Percentiles rank a stretch among this genome's conserved stretches.
These are phyloP conservation scores for Lates japonicus DNA, from an alignment of 2,797 vertebrate genomes.

Conservation along the genomic window DNA sequence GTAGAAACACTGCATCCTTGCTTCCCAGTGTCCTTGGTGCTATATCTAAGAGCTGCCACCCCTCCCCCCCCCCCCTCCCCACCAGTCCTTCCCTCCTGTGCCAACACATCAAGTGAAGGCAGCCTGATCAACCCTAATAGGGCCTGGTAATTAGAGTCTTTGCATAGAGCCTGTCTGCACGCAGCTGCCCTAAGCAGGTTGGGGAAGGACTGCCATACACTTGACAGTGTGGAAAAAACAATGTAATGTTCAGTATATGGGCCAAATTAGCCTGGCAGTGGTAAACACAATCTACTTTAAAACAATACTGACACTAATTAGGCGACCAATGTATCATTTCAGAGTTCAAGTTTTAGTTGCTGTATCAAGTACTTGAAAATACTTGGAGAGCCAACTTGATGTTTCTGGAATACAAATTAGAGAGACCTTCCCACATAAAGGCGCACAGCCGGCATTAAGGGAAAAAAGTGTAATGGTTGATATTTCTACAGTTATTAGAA, in stretches of 20 bases:
- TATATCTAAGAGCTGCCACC: constrained; percentile 73
- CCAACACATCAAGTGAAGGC: constrained; percentile 78
- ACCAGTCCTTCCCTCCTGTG: constrained; percentile 63
- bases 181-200: constrained; percentile 82
- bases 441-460: constrained; percentile 24
- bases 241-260: constrained; percentile 81
- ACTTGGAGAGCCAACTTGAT: constrained; percentile 68
- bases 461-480: not conserved
- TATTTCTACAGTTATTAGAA: constrained; percentile 22
- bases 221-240: constrained; percentile 86
- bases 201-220: constrained; percentile 82
- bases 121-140: constrained; percentile 87
- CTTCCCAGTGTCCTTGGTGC: constrained; percentile 72
- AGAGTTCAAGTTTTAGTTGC: constrained; percentile 79
- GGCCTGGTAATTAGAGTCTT: constrained; percentile 86
- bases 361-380: constrained; percentile 72
- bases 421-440: constrained; percentile 40
- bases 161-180: constrained; percentile 83
- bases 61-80: constrained; percentile 30
- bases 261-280: constrained; percentile 84
- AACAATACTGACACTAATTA: constrained; percentile 89
- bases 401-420: constrained; percentile 75
- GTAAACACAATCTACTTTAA: constrained; percentile 87
- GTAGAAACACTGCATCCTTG: constrained; percentile 69
- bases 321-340: constrained; percentile 83